These are phyloP conservation scores for Apolygus lucorum DNA, from an alignment of 1,140 invertebrate genomes.

Conservation along the genomic window DNA sequence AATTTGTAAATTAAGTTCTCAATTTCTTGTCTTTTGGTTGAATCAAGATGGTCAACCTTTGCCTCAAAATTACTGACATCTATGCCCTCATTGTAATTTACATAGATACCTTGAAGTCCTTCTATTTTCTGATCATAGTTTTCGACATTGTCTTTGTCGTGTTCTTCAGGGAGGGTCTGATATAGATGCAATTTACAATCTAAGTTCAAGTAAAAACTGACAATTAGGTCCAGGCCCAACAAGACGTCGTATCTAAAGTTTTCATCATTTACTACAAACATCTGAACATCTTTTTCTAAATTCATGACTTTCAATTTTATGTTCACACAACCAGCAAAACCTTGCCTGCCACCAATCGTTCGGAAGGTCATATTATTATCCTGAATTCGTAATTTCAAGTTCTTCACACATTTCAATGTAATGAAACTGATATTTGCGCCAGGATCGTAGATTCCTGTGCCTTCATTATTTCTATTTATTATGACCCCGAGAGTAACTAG, in stretches of 20 bases:
- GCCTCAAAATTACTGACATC: too few relatives aligned
- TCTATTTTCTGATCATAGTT: neutral
- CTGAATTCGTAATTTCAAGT: conserved; percentile 2
- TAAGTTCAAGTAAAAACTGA: conserved; percentile 29
- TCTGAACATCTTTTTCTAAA: conserved; percentile 26
- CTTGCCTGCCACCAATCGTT: conserved; percentile 14
- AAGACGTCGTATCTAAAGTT: conserved; percentile 30
- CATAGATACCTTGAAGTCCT: conserved; percentile 32
- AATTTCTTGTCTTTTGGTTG: neutral
- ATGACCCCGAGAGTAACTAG: too few relatives aligned
- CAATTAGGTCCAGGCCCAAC: conserved; percentile 31
- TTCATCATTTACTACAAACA: conserved; percentile 29
- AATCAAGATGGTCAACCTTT: neutral
- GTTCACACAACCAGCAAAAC: conserved; percentile 27
- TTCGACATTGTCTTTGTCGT: conserved; percentile 27
- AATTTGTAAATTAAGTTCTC: conserved; percentile 19
- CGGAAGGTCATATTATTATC: conserved; percentile 7
- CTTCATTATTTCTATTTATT: conserved; percentile 24
- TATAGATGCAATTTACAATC: conserved; percentile 30
- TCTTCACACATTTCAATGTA: conserved; percentile 9
- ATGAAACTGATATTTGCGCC: too few relatives aligned
- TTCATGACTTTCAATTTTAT: conserved; percentile 33
- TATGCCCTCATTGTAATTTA: too few relatives aligned
- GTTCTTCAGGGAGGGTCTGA: conserved; percentile 33
- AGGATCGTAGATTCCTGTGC: conserved; percentile 28